These are phyloP conservation scores for Hemiscyllium ocellatum DNA, from an alignment of 2,113 vertebrate species.

Conservation along the genomic window DNA sequence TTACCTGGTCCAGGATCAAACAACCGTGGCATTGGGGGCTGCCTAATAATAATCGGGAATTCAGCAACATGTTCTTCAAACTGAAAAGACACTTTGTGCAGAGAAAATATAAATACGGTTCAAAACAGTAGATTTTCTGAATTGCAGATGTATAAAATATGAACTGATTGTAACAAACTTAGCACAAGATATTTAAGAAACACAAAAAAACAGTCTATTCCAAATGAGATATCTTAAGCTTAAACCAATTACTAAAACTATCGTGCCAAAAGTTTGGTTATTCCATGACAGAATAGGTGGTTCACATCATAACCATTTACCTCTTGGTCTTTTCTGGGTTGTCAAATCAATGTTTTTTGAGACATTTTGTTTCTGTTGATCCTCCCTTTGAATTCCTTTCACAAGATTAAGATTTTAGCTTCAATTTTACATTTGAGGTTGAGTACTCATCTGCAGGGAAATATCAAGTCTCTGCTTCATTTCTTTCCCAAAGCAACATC, in stretches of 20 bases:
- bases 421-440: too few relatives aligned
- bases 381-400: too few relatives aligned
- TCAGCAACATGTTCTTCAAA: slow-evolving; percentile 46
- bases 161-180: background rate
- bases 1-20: slow-evolving; percentile 51
- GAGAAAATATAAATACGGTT: background rate
- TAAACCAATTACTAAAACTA: background rate
- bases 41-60: slow-evolving; percentile 54
- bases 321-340: too few relatives aligned
- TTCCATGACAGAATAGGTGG: too few relatives aligned
- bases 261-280: background rate
- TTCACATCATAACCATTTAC: too few relatives aligned
- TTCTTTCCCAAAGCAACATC: too few relatives aligned
- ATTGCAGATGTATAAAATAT: background rate
- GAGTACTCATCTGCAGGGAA: too few relatives aligned
- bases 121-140: background rate
- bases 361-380: too few relatives aligned
- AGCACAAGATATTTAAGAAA: background rate
- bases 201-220: background rate
- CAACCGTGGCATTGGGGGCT: slow-evolving; percentile 51
- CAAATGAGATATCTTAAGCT: background rate
- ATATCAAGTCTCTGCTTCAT: too few relatives aligned
- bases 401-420: too few relatives aligned
- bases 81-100: background rate
- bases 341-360: too few relatives aligned